phyloP scores from a whole-genome alignment of 2,113 vertebrate species.

The Pomatostomus ruficeps region DNA sequence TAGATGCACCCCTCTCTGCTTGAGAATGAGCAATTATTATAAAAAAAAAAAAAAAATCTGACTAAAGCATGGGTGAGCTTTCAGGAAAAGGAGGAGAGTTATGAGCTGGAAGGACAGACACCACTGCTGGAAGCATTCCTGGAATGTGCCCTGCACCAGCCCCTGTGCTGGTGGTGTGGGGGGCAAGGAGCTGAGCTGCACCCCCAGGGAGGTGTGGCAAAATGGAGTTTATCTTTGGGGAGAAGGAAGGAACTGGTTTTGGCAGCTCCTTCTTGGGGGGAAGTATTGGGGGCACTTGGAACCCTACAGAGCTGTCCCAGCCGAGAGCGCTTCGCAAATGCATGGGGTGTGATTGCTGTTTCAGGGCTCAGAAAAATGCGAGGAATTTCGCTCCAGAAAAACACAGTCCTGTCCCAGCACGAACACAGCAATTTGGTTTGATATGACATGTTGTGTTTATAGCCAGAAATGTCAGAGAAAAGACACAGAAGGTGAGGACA shows the following conservation, averaged over 20 bases:
- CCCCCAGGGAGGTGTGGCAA: not conserved
- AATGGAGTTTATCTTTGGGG: not conserved
- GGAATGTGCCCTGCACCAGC: not conserved
- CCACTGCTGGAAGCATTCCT: not conserved
- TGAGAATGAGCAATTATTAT: not conserved
- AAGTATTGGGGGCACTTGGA: not conserved
- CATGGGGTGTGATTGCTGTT: not conserved
- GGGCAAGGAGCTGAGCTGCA: not conserved
- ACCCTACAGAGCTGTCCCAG: not conserved
- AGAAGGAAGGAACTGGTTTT: not conserved
- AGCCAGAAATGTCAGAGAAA: not conserved
- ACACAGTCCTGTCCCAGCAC: not conserved
- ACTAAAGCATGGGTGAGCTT: not conserved
- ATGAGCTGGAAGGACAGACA: not conserved
- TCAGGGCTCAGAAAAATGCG: not conserved
- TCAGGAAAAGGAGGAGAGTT: not conserved
- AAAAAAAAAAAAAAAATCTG: not conserved
- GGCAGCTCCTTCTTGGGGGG: not conserved
- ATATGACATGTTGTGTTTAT: not conserved
- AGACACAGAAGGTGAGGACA: not conserved
- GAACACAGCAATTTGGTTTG: not conserved
- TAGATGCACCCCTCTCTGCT: not conserved
- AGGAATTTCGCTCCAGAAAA: not conserved
- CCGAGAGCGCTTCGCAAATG: rapidly evolving
- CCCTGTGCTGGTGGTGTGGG: rapidly evolving